Base-by-base conservation (phyloP, 2,888 invertebrate species). In the Dascillus cervinus region DNA sequence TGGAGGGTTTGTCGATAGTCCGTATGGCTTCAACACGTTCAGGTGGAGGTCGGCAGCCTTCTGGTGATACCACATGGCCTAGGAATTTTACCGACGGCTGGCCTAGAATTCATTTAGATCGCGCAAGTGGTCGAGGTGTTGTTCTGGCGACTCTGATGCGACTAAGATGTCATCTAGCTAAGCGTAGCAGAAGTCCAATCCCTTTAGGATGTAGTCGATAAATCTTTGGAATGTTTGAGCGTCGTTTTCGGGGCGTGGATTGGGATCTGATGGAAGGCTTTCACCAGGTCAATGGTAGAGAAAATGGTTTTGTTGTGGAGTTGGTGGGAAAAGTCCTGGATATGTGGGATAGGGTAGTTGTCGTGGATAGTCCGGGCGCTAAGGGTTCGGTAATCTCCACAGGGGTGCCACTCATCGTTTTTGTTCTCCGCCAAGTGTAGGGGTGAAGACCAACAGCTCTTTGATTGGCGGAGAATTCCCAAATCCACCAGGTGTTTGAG, bases 221-320 rank as follows among this genome's bases (percentile, higher is more conserved):
- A 61, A 62, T 3, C 58, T 46, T 30, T 62, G 57, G 40, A 65
- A 56, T 0, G 60, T 59, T 37, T 65, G 58, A 2, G 55, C 56
- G 1, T 65, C 60, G 32, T 66, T 64, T n/a, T n/a, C n/a, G n/a
- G n/a, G n/a, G 9, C 11, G 2, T 3, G 9, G 0, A 65, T 46
- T 2, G 55, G 53, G 6, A 67, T 58, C 12, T 55, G 57, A 29
- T 59, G 50, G 31, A 53, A 64, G 0, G n/a, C n/a, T n/a, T n/a
- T n/a, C n/a, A n/a, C n/a, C n/a, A n/a, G n/a, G n/a, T n/a, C n/a
- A n/a, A n/a, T 37, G 2, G 28, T 40, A 1, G 49, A 46, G 32
- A 56, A 57, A 4, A 55, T 37, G 2, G 22, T 46, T 20, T 43
- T 49, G 0, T 46, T 48, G 4, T 33, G 11, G 1, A 48, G 25